A percentile compares a stretch with the other conserved stretches of the same genome.
phyloP scores from a whole-genome alignment of 2,797 vertebrate genomes.

The Xenops minutus region DNA sequence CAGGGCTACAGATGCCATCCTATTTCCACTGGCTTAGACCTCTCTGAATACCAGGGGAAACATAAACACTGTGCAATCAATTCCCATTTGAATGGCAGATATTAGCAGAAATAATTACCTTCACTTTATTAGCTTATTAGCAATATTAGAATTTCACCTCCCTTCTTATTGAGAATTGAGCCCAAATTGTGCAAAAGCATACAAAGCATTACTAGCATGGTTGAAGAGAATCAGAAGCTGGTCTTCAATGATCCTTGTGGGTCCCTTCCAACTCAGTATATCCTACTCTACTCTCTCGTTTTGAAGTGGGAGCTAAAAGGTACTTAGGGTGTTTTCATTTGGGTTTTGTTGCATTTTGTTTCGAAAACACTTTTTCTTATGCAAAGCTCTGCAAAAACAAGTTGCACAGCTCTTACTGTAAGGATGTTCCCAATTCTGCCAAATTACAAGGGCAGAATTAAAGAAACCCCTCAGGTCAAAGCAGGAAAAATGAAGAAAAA shows the following conservation, averaged over 20 bases:
- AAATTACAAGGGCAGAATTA: background rate
- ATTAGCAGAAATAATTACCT: background rate
- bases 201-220: background rate
- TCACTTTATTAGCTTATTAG: background rate
- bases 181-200: background rate
- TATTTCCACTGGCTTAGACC: background rate
- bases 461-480: background rate
- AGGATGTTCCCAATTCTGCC: background rate
- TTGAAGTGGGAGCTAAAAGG: background rate
- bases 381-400: background rate
- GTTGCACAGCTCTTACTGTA: background rate
- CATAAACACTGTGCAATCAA: background rate
- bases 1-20: background rate
- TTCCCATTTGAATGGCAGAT: background rate
- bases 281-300: background rate
- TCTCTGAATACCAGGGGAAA: background rate
- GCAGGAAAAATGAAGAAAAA: background rate
- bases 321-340: background rate
- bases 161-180: background rate
- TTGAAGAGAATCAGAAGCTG: background rate
- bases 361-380: background rate
- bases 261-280: background rate
- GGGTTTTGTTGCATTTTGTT: background rate
- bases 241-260: background rate
- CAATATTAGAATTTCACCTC: background rate